phyloP scores from a whole-genome alignment of 2,113 vertebrate species.

The human region DNA sequence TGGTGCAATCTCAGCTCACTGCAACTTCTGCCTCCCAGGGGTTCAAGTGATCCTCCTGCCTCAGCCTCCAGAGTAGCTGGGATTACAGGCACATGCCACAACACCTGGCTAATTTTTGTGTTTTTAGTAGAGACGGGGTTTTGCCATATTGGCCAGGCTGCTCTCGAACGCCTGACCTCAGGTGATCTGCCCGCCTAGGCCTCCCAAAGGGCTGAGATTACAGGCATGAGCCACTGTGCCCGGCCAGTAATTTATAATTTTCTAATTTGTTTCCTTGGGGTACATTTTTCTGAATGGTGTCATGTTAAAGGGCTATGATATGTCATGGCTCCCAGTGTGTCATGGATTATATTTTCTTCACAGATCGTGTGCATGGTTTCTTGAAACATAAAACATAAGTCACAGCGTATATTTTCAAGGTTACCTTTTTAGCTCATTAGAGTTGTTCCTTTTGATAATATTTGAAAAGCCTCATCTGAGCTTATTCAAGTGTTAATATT shows the following conservation, averaged over 20 bases:
- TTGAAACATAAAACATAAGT: neutral
- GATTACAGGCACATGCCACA: too few relatives aligned
- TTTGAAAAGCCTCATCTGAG: neutral
- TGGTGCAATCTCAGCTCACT: too few relatives aligned
- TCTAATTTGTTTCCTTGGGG: neutral
- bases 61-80: too few relatives aligned
- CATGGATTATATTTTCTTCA: neutral
- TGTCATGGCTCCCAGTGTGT: neutral
- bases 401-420: neutral
- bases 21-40: too few relatives aligned
- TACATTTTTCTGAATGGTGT: neutral
- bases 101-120: too few relatives aligned
- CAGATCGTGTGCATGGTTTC: neutral
- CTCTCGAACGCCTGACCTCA: too few relatives aligned
- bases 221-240: too few relatives aligned
- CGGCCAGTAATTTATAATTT: neutral
- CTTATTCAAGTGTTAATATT: neutral
- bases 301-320: neutral
- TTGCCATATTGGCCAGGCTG: too few relatives aligned
- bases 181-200: too few relatives aligned
- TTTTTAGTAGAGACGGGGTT: too few relatives aligned
- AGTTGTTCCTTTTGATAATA: slow-evolving; percentile 10
- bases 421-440: neutral
- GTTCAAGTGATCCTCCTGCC: too few relatives aligned
- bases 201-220: too few relatives aligned